Percentiles rank a stretch among this genome's conserved stretches.
These are phyloP conservation scores for Oscheius sp. DNA, from an alignment of 2,888 invertebrate genomes.

Conservation along the genomic window DNA sequence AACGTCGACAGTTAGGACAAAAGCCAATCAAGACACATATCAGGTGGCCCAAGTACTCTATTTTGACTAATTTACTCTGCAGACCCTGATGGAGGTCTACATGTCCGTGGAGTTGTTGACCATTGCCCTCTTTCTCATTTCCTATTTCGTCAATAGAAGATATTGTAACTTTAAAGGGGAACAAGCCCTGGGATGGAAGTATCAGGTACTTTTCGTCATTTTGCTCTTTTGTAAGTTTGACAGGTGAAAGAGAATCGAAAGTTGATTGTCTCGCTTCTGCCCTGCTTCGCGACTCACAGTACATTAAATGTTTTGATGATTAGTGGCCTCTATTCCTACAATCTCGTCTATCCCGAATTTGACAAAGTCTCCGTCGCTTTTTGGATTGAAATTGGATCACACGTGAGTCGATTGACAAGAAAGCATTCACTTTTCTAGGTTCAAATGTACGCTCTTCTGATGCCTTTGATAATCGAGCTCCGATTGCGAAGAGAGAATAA, in stretches of 20 bases:
- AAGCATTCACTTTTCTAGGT: not conserved
- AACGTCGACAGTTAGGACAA: slow-evolving; percentile 7
- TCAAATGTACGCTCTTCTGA: slow-evolving; percentile 22
- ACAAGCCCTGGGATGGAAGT: slow-evolving; percentile 8
- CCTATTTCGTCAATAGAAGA: not conserved
- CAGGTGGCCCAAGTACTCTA: not conserved
- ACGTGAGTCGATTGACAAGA: not conserved
- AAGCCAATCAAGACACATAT: not conserved
- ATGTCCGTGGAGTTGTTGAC: slow-evolving; percentile 13
- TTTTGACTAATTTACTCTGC: too few relatives aligned
- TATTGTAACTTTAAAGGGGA: not conserved
- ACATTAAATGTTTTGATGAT: not conserved
- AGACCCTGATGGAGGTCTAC: slow-evolving; percentile 3
- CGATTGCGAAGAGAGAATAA: not conserved
- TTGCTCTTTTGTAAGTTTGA: not conserved
- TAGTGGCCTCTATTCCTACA: not conserved
- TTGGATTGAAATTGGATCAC: slow-evolving; percentile 9
- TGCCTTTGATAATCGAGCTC: slow-evolving; percentile 11
- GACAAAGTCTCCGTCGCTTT: slow-evolving; percentile 1
- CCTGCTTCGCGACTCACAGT: slow-evolving; percentile 13
- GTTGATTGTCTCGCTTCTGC: slow-evolving; percentile 11
- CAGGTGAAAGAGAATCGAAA: slow-evolving; percentile 24
- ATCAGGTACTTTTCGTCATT: slow-evolving; percentile 12
- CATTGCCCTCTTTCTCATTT: not conserved
- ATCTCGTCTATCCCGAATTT: not conserved